Conservation (phyloP, 2,113 vertebrate genomes). For the Alaudala cheleensis region DNA sequence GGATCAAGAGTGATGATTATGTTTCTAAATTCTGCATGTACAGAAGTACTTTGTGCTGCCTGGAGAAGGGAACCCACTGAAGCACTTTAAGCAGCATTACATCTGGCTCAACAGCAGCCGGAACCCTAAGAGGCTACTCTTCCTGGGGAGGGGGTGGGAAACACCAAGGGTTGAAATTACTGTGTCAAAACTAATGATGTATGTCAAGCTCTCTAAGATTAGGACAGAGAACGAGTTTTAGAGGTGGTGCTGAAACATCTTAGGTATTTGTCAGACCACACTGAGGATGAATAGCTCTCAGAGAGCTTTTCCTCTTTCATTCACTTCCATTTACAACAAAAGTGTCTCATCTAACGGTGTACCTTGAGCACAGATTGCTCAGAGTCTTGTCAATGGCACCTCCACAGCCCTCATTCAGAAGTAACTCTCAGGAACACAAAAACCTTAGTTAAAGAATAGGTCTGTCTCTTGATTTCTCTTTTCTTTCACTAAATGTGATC, state of each 20-base stretch:
- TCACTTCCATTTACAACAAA: slow-evolving; percentile 43
- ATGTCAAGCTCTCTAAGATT: neutral
- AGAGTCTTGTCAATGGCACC: slow-evolving; percentile 3
- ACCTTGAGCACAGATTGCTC: slow-evolving; percentile 31
- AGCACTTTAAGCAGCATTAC: neutral
- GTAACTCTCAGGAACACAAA: slow-evolving; percentile 41
- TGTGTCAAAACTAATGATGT: slow-evolving; percentile 25
- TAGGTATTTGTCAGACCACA: slow-evolving; percentile 10
- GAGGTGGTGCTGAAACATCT: slow-evolving; percentile 21
- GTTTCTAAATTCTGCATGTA: neutral
- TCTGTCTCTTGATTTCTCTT: neutral
- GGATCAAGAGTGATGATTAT: neutral
- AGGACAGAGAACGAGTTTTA: slow-evolving; percentile 1
- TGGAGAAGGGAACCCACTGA: neutral
- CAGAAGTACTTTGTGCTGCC: neutral
- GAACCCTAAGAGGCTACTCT: neutral
- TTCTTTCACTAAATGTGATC: slow-evolving; percentile 18
- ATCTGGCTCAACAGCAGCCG: neutral
- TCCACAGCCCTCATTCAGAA: neutral
- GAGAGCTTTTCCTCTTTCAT: slow-evolving; percentile 24
- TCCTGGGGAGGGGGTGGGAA: neutral
- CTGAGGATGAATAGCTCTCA: neutral
- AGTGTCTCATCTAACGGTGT: slow-evolving; percentile 1
- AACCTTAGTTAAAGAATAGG: slow-evolving; percentile 8
- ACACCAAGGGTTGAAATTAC: neutral